phyloP scores from a whole-genome alignment of 2,113 vertebrate genomes.

The Istiophorus platypterus region DNA sequence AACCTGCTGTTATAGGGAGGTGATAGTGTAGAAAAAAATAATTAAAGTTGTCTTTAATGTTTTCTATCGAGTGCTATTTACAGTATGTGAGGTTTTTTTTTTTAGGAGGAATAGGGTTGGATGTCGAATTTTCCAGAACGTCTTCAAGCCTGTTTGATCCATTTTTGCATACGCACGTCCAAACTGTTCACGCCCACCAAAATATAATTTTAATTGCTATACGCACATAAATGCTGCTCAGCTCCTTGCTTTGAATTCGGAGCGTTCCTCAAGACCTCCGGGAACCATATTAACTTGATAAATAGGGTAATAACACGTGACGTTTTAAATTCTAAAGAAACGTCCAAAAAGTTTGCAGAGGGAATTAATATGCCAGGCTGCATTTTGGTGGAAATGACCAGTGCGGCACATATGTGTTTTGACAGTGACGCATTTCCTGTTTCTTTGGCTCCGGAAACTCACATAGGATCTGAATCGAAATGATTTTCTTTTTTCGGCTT shows the following conservation, averaged over 20 bases:
- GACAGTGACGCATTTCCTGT: conserved; percentile 54
- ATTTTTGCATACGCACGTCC: not conserved
- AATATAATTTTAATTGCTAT: not conserved
- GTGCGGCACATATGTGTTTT: conserved; percentile 36
- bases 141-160: not conserved
- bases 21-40: not conserved
- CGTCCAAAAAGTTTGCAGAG: conserved; percentile 23
- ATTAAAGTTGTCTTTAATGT: not conserved
- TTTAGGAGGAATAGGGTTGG: too few species aligned
- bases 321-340: conserved; percentile 22
- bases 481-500: not conserved
- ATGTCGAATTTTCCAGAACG: too few species aligned
- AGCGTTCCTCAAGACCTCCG: conserved; percentile 9
- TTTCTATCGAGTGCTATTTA: not conserved
- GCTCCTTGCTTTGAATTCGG: not conserved
- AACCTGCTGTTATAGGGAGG: not conserved
- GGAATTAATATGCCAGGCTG: conserved; percentile 41
- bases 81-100: not conserved
- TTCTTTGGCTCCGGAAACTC: conserved; percentile 1
- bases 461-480: conserved; percentile 4
- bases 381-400: conserved; percentile 55
- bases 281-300: conserved; percentile 3
- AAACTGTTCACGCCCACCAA: not conserved
- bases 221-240: not conserved
- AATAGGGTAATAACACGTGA: conserved; percentile 26